Base-by-base conservation (phyloP, 2,797 vertebrate species). In the Coccyzus lansbergi region DNA sequence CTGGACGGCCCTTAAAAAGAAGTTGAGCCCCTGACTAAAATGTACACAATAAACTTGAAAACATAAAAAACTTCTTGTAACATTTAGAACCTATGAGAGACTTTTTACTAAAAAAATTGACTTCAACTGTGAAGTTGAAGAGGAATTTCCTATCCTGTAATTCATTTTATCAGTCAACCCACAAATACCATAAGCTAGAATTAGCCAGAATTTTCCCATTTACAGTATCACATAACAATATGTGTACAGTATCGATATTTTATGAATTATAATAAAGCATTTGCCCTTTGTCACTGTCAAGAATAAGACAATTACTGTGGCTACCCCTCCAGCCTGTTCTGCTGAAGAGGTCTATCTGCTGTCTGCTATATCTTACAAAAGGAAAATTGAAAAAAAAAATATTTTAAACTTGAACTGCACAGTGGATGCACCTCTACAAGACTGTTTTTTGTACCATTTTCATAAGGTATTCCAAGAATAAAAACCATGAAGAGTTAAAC, bases 251-350 rank as follows among this genome's bases (percentile, higher is more conserved):
- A 93, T 48, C 0, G 16, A 71, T 91, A 62, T 65, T 93, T 92
- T 72, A 72, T 26, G 42, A 49, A 53, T 64, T 80, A 74, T 26
- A 92, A 84, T 68, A 80, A 77, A 89, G 58, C 53, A 31, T 53
- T 96, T 94, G 59, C 62, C 85, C 80, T 86, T 88, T 86, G 13
- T 87, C 76, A 83, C 62, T 83, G 82, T 75, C 85, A 94, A 83
- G 87, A 88, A 12, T 9, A 72, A 65, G 80, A 64, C 28, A 93
- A 78, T 78, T 92, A 77, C 67, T 77, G 55, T n/a, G 86, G 26
- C 22, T 83, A 36, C 6, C 22, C 17, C 49, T 69, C 84, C 77
- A 70, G 55, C 51, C 44, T 65, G 10, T 55, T 31, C 22, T 76
- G 58, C 44, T 60, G 16, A 24, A 49, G 11, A 46, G n/a, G 36